phyloP scores from a whole-genome alignment of 2,888 invertebrate genomes.

The Cistogaster globosa region DNA sequence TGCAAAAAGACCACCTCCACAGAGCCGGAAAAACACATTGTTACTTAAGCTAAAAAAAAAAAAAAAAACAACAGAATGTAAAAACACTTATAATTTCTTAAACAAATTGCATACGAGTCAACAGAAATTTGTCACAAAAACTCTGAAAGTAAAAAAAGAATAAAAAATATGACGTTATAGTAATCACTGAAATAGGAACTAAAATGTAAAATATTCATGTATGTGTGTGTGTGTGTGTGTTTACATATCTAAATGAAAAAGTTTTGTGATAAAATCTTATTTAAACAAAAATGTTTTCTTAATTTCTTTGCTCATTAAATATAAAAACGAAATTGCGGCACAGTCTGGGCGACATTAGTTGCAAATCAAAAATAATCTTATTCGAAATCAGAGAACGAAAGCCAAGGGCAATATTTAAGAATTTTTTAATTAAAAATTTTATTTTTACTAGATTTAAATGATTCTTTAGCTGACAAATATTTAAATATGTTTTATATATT shows the following conservation, averaged over 20 bases:
- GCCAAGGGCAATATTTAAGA: background rate
- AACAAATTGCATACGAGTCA: constrained; percentile 72
- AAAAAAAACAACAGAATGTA: constrained; percentile 4
- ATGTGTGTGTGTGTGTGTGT: constrained; percentile 5
- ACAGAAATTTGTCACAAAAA: constrained; percentile 73
- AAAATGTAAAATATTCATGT: constrained; percentile 44
- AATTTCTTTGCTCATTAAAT: constrained; percentile 75
- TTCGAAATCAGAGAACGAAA: constrained; percentile 13
- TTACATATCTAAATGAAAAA: constrained; percentile 29
- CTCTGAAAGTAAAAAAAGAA: constrained; percentile 22
- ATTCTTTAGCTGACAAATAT: too few relatives aligned
- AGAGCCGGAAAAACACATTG: constrained; percentile 61
- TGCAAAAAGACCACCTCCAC: constrained; percentile 67
- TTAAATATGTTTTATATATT: too few relatives aligned
- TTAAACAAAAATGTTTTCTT: constrained; percentile 72
- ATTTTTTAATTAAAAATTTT: background rate
- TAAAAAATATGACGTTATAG: constrained; percentile 57
- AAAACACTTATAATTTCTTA: constrained; percentile 66
- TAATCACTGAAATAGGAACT: constrained; percentile 58
- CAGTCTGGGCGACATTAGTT: constrained; percentile 57
- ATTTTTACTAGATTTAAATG: background rate
- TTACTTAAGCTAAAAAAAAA: background rate
- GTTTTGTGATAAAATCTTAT: constrained; percentile 73
- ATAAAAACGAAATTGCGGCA: constrained; percentile 57
- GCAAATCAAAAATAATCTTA: constrained; percentile 40